A percentile compares a stretch with the other conserved stretches of the same genome.
phyloP scores from a whole-genome alignment of 2,888 invertebrate species.

The Nebria salina region DNA sequence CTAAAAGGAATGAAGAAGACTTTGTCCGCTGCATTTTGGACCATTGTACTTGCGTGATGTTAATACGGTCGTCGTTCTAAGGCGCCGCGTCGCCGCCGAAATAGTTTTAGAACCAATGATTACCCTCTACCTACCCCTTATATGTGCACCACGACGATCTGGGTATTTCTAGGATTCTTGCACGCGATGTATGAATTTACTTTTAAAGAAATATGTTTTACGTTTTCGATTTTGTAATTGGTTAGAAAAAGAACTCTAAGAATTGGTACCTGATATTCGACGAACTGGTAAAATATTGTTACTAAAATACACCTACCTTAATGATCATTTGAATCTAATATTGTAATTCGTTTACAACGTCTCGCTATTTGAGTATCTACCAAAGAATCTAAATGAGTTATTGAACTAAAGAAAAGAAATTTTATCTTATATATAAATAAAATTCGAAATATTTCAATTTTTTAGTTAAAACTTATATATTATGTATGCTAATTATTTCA shows the following conservation, averaged over 20 bases:
- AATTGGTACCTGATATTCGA: not conserved
- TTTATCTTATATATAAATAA: no score
- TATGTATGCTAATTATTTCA: no score
- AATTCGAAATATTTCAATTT: no score
- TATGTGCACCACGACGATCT: not conserved
- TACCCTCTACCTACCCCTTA: slow-evolving; percentile 1
- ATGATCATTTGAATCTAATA: not conserved
- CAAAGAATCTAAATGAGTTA: no score
- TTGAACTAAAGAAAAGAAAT: no score
- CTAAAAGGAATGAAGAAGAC: not conserved
- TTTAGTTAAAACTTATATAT: no score
- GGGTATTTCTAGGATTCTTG: slow-evolving; percentile 20
- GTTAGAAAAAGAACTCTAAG: not conserved
- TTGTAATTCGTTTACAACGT: not conserved
- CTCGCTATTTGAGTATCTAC: no score
- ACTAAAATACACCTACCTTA: not conserved
- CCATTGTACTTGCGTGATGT: slow-evolving; percentile 13
- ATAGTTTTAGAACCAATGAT: slow-evolving; percentile 31
- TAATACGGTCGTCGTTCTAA: not conserved
- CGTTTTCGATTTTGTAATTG: not conserved
- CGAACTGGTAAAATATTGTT: not conserved
- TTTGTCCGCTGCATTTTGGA: not conserved
- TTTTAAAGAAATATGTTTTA: slow-evolving; percentile 3
- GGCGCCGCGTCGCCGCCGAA: slow-evolving; percentile 15
- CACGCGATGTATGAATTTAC: slow-evolving; percentile 35